Percentiles rank a stretch among this genome's conserved stretches.
These are phyloP conservation scores for Medauroidea extradentata DNA, from an alignment of 1,140 invertebrate genomes.

Conservation along the genomic window DNA sequence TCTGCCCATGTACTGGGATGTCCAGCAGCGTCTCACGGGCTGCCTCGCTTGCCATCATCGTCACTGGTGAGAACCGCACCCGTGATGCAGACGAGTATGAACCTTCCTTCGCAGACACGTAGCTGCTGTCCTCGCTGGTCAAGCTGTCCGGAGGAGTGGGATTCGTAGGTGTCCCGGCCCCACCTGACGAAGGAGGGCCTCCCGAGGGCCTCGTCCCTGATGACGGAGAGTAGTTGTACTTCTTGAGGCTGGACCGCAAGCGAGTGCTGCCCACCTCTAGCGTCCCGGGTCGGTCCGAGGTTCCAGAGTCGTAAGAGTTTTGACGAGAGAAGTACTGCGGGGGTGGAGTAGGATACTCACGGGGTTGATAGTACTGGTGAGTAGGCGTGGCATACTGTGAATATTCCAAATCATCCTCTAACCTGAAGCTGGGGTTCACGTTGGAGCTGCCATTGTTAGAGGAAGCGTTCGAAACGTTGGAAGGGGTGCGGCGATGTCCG, in stretches of 20 bases:
- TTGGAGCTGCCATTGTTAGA: constrained; percentile 45
- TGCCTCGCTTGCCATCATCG: constrained; percentile 43
- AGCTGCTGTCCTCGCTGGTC: constrained; percentile 78
- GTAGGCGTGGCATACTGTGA: constrained; percentile 43
- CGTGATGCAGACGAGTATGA: constrained; percentile 56
- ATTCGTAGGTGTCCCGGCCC: constrained; percentile 67
- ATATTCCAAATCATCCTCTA: constrained; percentile 57
- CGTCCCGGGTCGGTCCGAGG: constrained; percentile 66
- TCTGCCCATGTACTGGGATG: constrained; percentile 60
- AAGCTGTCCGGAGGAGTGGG: constrained; percentile 80
- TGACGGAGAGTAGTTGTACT: constrained; percentile 53
- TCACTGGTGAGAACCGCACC: constrained; percentile 76
- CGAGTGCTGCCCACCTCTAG: constrained; percentile 51
- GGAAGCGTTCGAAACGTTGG: constrained; percentile 64
- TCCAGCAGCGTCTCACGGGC: constrained; percentile 50
- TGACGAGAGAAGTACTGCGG: constrained; percentile 46
- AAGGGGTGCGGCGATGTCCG: constrained; percentile 59
- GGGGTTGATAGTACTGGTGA: constrained; percentile 29
- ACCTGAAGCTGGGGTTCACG: constrained; percentile 54
- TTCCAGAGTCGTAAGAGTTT: constrained; percentile 51
- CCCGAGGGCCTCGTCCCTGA: constrained; percentile 10
- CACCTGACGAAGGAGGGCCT: constrained; percentile 16
- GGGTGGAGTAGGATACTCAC: constrained; percentile 18
- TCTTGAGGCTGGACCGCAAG: constrained; percentile 69
- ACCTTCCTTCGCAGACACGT: constrained; percentile 74